Conservation (phyloP, 2,113 vertebrate genomes). For the Rhagologus leucostigma region DNA sequence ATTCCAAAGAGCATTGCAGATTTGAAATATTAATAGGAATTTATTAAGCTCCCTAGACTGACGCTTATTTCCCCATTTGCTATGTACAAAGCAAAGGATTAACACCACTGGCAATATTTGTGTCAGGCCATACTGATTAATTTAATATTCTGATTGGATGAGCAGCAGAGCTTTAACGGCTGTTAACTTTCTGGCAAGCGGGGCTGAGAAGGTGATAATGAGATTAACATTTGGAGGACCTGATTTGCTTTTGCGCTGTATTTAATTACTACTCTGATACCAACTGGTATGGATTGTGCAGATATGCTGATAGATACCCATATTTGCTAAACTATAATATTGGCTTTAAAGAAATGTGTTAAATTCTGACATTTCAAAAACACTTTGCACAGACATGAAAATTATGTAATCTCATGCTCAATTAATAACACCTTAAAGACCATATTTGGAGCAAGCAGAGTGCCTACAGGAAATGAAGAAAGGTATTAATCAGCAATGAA, state of each 20-base stretch:
- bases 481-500: neutral
- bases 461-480: neutral
- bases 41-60: neutral
- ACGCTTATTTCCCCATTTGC: neutral
- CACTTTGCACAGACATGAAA: neutral
- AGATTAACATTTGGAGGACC: constrained; percentile 77
- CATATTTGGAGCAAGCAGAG: neutral
- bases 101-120: constrained; percentile 59
- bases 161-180: constrained; percentile 69
- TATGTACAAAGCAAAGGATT: constrained; percentile 57
- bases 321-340: constrained; percentile 30
- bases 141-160: constrained; percentile 78
- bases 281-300: constrained; percentile 54
- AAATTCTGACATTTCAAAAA: constrained; percentile 9
- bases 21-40: constrained; percentile 43
- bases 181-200: constrained; percentile 78
- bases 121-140: constrained; percentile 68
- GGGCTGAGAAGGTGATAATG: constrained; percentile 76
- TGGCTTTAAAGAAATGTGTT: constrained; percentile 41
- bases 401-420: constrained; percentile 3
- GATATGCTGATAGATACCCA: constrained; percentile 39
- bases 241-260: constrained; percentile 70
- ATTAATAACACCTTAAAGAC: neutral
- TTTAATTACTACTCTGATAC: constrained; percentile 79
- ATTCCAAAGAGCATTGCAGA: neutral